These are phyloP conservation scores for Channa striata DNA, from an alignment of 2,797 vertebrate species.

Conservation along the genomic window DNA sequence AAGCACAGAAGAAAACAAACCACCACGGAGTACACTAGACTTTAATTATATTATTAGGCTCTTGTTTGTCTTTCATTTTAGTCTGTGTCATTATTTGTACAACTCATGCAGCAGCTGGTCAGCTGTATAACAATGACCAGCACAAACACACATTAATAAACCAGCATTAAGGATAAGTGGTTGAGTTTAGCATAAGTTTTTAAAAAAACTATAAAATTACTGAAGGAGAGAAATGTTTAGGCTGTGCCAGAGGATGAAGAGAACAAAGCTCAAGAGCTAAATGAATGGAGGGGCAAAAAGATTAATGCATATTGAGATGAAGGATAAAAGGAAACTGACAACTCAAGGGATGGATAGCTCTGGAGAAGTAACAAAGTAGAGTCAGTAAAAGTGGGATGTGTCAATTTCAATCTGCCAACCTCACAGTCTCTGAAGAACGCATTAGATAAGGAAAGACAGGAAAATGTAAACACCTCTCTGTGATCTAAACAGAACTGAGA, in stretches of 20 bases:
- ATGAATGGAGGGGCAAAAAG: constrained; percentile 25
- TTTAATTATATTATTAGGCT: constrained; percentile 46
- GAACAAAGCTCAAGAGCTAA: constrained; percentile 37
- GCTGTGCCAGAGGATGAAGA: constrained; percentile 1
- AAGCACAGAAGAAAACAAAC: constrained; percentile 34
- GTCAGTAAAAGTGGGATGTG: constrained; percentile 52
- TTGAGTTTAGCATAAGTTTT: constrained; percentile 30
- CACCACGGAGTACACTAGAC: constrained; percentile 11
- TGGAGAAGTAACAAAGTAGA: constrained; percentile 17
- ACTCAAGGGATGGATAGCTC: constrained; percentile 40
- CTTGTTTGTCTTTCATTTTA: constrained; percentile 38
- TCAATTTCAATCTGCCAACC: constrained; percentile 49
- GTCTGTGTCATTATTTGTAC: constrained; percentile 27
- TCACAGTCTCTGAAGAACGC: constrained; percentile 17
- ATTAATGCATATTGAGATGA: constrained; percentile 7
- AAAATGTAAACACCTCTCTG: constrained; percentile 9
- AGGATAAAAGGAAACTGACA: constrained; percentile 25
- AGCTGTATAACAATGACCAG: constrained; percentile 9
- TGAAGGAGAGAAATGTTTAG: constrained; percentile 25
- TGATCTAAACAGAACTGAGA: constrained; percentile 3
- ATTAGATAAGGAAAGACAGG: constrained; percentile 6
- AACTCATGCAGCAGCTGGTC: constrained; percentile 31
- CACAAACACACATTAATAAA: constrained; percentile 27
- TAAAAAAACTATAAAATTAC: constrained; percentile 36
- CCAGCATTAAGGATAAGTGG: constrained; percentile 27